Evolutionary conservation across 2,888 invertebrate genomes (phyloP).

Genomic region (Drosophila falleni): DNA sequence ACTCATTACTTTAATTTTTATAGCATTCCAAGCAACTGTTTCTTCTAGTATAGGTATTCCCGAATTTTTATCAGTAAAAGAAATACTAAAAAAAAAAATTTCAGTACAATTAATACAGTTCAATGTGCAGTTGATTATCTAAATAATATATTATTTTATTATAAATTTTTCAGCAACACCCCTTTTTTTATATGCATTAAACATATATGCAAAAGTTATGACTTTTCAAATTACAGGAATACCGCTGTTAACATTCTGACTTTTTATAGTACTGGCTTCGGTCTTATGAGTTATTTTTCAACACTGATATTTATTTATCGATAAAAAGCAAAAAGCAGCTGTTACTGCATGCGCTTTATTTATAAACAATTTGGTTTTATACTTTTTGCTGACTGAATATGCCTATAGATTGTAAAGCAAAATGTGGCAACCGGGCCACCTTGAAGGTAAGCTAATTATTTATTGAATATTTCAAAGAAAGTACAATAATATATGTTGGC

Average conservation of each 20-base stretch:
- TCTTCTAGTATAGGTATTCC: constrained; percentile 12
- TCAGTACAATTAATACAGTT: neutral
- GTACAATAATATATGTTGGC: neutral
- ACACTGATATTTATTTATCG: constrained; percentile 36
- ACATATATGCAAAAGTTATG: neutral
- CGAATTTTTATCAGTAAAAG: neutral
- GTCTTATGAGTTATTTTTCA: neutral
- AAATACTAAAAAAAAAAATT: neutral
- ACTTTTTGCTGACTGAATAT: constrained; percentile 84
- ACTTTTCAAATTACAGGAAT: neutral
- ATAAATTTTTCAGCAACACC: neutral
- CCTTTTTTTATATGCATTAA: neutral
- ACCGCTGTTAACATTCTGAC: neutral
- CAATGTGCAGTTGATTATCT: neutral
- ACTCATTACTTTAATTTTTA: constrained; percentile 38
- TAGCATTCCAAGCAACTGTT: constrained; percentile 22
- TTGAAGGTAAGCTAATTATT: constrained; percentile 88
- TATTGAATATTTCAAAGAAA: neutral
- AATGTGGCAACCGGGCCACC: constrained; percentile 91
- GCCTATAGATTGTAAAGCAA: constrained; percentile 89
- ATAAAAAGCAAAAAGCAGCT: constrained; percentile 12
- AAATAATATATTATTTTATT: neutral
- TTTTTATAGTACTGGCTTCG: neutral
- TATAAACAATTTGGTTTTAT: constrained; percentile 34
- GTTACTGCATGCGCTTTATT: constrained; percentile 41